These are phyloP conservation scores for Alces alces DNA, from an alignment of 2,113 vertebrate species.

Conservation along the genomic window DNA sequence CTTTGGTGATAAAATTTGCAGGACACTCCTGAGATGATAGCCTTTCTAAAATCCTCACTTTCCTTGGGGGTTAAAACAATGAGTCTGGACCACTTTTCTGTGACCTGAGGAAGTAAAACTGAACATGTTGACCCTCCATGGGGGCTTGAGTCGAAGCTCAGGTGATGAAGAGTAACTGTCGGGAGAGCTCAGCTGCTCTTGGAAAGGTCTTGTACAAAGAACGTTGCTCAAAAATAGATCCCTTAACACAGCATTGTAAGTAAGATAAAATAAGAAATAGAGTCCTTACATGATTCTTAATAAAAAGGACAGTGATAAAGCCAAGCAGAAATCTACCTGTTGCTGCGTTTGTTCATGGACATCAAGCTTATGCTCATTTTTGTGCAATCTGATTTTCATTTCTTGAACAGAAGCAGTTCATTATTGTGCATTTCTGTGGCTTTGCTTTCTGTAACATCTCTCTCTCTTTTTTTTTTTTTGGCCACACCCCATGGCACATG, in stretches of 20 bases:
- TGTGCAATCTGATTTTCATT: not conserved
- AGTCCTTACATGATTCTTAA: not conserved
- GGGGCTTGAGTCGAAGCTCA: fast-evolving
- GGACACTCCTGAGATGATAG: not conserved
- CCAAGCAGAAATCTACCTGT: not conserved
- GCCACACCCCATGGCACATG: not conserved
- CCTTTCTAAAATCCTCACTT: not conserved
- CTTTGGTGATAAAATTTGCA: not conserved
- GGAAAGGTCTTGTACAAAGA: fast-evolving
- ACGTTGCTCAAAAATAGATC: not conserved
- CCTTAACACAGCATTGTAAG: not conserved
- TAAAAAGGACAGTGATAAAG: no score
- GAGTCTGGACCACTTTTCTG: not conserved
- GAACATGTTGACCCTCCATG: fast-evolving
- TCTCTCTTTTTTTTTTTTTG: not conserved
- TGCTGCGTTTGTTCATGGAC: not conserved
- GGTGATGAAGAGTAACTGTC: not conserved
- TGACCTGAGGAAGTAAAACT: not conserved
- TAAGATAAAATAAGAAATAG: not conserved
- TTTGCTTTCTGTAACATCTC: not conserved
- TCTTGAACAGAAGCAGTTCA: no score
- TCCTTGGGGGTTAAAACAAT: not conserved
- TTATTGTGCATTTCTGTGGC: not conserved
- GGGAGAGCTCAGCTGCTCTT: not conserved
- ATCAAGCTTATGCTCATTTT: fast-evolving